These are phyloP conservation scores for Sebastes miniatus DNA, from an alignment of 2,797 vertebrate species.

Conservation along the genomic window DNA sequence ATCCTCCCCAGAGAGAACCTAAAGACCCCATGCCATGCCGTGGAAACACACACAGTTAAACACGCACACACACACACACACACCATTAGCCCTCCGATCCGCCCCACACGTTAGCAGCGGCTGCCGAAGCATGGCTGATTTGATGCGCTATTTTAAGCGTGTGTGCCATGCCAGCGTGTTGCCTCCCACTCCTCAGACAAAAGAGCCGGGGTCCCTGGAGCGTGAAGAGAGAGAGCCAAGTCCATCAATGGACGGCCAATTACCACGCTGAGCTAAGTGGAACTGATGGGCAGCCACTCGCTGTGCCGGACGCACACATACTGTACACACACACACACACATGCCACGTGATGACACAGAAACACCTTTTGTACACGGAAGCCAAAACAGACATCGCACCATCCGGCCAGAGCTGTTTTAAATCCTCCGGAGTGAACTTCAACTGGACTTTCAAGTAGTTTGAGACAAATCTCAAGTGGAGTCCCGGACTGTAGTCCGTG, in stretches of 20 bases:
- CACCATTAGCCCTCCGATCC: slow-evolving; percentile 55
- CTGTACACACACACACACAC: slow-evolving; percentile 11
- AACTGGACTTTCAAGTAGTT: not conserved
- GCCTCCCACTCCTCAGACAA: slow-evolving; percentile 74
- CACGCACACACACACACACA: slow-evolving; percentile 17
- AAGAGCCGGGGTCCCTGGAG: slow-evolving; percentile 71
- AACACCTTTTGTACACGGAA: slow-evolving; percentile 13
- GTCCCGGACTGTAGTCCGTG: not conserved
- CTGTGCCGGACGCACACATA: slow-evolving; percentile 49
- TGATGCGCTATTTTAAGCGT: slow-evolving; percentile 78
- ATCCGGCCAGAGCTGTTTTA: not conserved
- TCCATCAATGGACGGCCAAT: slow-evolving; percentile 79
- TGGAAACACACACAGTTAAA: not conserved
- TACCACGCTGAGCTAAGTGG: slow-evolving; percentile 77
- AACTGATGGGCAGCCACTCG: slow-evolving; percentile 69
- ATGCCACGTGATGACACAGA: slow-evolving; percentile 8
- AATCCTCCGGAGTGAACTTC: not conserved
- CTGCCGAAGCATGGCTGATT: slow-evolving; percentile 75
- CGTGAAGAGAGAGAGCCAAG: slow-evolving; percentile 75
- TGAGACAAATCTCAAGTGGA: not conserved
- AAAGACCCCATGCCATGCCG: slow-evolving; percentile 39
- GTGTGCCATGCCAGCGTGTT: slow-evolving; percentile 73
- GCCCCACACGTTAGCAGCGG: slow-evolving; percentile 60
- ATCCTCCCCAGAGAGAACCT: slow-evolving; percentile 55
- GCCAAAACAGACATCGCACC: not conserved